phyloP scores from a whole-genome alignment of 1,140 invertebrate genomes.

The Atopsyche davidsoni region DNA sequence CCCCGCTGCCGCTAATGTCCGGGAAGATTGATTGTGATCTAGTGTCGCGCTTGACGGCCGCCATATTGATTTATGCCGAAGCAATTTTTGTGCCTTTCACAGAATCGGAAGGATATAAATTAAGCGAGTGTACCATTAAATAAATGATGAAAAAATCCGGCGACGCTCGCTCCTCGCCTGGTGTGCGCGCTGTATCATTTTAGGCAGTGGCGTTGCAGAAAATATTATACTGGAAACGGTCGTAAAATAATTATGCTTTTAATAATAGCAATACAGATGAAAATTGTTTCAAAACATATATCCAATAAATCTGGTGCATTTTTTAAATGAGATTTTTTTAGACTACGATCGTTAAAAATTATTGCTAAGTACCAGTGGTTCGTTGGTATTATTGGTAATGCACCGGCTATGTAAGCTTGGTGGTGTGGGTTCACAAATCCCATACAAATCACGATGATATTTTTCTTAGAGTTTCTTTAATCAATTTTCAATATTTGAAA shows the following conservation, averaged over 20 bases:
- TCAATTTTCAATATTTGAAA: too few relatives aligned
- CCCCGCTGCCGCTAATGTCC: slow-evolving; percentile 19
- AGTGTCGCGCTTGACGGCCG: slow-evolving; percentile 23
- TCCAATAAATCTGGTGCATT: too few relatives aligned
- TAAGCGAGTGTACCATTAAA: slow-evolving; percentile 30
- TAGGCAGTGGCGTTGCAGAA: slow-evolving; percentile 9
- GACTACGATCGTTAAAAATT: too few relatives aligned
- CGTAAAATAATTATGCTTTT: neutral
- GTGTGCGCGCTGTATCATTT: slow-evolving; percentile 21
- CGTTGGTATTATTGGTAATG: too few relatives aligned
- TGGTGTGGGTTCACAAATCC: too few relatives aligned
- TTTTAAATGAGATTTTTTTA: too few relatives aligned
- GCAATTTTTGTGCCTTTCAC: slow-evolving; percentile 27
- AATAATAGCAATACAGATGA: too few relatives aligned
- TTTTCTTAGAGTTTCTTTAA: too few relatives aligned
- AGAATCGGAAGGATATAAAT: slow-evolving; percentile 27
- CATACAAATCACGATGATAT: too few relatives aligned
- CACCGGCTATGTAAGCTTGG: too few relatives aligned
- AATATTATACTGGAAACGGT: neutral
- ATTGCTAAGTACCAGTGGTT: too few relatives aligned
- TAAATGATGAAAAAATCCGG: slow-evolving; percentile 26
- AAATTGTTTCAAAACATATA: too few relatives aligned
- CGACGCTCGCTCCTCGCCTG: slow-evolving; percentile 7
- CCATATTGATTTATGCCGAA: slow-evolving; percentile 30
- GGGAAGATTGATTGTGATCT: slow-evolving; percentile 28